A percentile compares a stretch with the other conserved stretches of the same genome.
Conservation (phyloP, 2,113 vertebrate species). For the Papio anubis region DNA sequence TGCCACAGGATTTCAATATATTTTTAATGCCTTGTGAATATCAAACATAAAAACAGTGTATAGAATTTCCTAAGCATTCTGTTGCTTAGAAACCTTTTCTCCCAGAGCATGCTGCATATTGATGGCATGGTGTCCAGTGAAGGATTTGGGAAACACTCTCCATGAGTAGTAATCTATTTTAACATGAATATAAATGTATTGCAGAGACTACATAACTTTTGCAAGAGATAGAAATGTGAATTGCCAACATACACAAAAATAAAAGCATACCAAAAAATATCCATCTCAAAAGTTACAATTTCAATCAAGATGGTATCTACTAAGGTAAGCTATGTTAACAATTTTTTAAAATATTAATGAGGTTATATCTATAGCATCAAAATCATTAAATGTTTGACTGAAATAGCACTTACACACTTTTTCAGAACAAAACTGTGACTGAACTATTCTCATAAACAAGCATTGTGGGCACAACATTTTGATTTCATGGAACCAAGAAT, state of each 20-base stretch:
- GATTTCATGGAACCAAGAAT: neutral
- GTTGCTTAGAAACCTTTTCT: neutral
- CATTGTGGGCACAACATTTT: neutral
- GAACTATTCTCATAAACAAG: neutral
- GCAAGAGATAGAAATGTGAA: constrained; percentile 22
- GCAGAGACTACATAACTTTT: neutral
- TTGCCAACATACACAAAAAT: neutral
- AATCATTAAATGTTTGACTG: neutral
- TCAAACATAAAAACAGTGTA: neutral
- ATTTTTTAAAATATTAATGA: neutral
- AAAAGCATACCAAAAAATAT: neutral
- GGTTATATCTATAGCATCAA: neutral
- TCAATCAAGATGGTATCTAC: neutral
- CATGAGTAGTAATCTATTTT: constrained; percentile 12
- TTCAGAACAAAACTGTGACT: neutral
- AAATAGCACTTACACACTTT: neutral
- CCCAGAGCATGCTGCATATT: neutral
- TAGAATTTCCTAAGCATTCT: constrained; percentile 40
- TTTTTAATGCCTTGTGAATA: constrained; percentile 49
- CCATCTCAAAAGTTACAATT: neutral
- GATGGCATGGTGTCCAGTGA: neutral
- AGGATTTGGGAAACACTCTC: neutral
- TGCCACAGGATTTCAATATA: constrained; percentile 4
- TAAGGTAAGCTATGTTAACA: neutral
- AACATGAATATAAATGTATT: neutral